A percentile compares a stretch with the other conserved stretches of the same genome.
Conservation (phyloP, 2,113 vertebrate species). For the Chloropsis cyanopogon region DNA sequence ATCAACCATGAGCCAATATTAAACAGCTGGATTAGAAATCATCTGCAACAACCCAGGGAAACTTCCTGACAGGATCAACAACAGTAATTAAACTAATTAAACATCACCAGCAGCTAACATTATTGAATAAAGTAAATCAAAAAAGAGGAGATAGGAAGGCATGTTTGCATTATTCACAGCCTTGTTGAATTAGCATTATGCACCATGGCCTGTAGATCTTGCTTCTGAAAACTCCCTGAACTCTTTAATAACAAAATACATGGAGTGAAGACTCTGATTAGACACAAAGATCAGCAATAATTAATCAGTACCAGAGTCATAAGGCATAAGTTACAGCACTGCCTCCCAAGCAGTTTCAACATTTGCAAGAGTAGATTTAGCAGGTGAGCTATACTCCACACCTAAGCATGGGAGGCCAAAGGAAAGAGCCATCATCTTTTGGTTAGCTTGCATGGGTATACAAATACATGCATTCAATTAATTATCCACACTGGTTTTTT, state of each 20-base stretch:
- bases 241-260: background rate
- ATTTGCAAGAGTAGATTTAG: background rate
- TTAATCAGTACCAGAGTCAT: background rate
- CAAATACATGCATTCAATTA: background rate
- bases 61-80: slow-evolving; percentile 5
- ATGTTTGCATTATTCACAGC: background rate
- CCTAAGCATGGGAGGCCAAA: background rate
- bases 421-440: background rate
- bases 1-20: background rate
- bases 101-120: background rate
- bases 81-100: slow-evolving; percentile 25
- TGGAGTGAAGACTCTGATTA: background rate
- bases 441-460: background rate
- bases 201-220: background rate
- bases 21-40: background rate
- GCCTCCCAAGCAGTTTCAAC: background rate
- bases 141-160: background rate
- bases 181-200: background rate
- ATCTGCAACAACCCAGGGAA: background rate
- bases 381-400: background rate
- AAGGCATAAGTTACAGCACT: background rate
- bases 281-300: background rate
- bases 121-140: background rate
- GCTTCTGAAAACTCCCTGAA: background rate
- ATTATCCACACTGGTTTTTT: background rate